Base-by-base conservation (phyloP, 2,797 vertebrate genomes). In the Percopsis omiscomaycus region DNA sequence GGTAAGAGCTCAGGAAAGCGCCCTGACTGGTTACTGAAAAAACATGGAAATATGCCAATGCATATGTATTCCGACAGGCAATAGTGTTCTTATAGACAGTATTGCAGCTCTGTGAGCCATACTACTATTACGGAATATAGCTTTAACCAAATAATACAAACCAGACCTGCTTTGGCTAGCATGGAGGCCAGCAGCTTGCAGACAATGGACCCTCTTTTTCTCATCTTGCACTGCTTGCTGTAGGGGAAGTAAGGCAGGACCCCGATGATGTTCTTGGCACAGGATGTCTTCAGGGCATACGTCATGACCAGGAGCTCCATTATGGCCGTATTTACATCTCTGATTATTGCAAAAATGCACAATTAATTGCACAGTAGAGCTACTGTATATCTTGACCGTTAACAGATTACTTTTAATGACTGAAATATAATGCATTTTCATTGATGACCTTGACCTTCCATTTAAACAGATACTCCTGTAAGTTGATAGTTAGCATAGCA, bases 211-310 rank as follows among this genome's bases (percentile, higher is more conserved):
- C 98, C 98, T 29, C 98, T 91, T 89, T 98, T 99, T 81, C 96
- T 92, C 98, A 99, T 98, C 85, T 99, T 99, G 92, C 96, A 97
- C 74, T 99, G 98, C 72, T 99, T 99, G 93, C 98, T 99, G 85
- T 99, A 99, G 3, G 98, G 98, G 84, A 99, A 99, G 86, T 99
- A 99, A 0, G 98, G 98, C 80, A 99, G 96, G 84, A 99, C 98
- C 0, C 98, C 98, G 0, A 95, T 98, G 74, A 99, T 99, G 82
- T 96, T 99, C 85, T 95, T 93, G 79, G 98, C 97, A 71, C 96
- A 98, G 76, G 96, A 94, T 0, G 96, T 98, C 93, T 95, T 98
- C 79, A 98, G 90, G 0, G 98, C 97, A 0, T 98, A 98, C 0
- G 95, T 93, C 97, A 98, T 99, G 44, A 99, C 93, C 85, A 99